phyloP scores from a whole-genome alignment of 2,113 vertebrate genomes.

The Prunella fulvescens region DNA sequence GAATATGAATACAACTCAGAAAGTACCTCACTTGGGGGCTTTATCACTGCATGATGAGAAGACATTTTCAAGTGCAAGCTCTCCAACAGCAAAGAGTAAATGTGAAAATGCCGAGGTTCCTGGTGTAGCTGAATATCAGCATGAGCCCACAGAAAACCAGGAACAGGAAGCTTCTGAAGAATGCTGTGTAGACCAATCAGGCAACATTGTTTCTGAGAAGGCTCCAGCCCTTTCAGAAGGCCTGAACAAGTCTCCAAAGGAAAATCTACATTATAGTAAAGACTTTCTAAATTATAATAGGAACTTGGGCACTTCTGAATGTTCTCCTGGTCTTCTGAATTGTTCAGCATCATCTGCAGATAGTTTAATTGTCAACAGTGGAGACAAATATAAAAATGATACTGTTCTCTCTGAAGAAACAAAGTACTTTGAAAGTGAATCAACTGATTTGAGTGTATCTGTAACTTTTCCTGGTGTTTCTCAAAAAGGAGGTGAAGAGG shows the following conservation, averaged over 20 bases:
- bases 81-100: not conserved
- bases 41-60: not conserved
- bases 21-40: not conserved
- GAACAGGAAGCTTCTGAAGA: not conserved
- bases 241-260: not conserved
- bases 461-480: not conserved
- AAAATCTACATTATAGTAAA: not conserved
- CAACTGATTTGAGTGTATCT: not conserved
- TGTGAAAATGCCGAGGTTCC: not conserved
- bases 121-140: not conserved
- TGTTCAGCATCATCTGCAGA: not conserved
- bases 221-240: not conserved
- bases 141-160: not conserved
- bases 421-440: constrained; percentile 24
- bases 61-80: not conserved
- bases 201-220: not conserved
- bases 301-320: not conserved
- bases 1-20: not conserved
- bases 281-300: not conserved
- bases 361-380: not conserved
- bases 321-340: not conserved
- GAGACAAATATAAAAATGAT: not conserved
- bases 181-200: not conserved
- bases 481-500: not conserved
- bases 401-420: not conserved